Conservation (phyloP, 2,888 invertebrate genomes). For the Malthinus flaveolus region DNA sequence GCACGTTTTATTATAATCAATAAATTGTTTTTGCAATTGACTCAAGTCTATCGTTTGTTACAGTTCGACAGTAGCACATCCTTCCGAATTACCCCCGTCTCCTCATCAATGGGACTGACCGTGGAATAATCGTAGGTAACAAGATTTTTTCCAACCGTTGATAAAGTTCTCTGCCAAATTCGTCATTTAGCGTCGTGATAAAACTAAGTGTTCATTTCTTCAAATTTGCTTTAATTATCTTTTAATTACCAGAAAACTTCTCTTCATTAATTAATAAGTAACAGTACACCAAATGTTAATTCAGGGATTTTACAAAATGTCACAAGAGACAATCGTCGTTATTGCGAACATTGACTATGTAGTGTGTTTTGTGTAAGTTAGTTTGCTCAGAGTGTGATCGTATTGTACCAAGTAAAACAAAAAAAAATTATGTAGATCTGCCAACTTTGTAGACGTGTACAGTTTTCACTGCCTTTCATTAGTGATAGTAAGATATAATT, state of each 20-base stretch:
- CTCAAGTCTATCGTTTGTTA: conserved; percentile 50
- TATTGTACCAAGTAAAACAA: conserved; percentile 26
- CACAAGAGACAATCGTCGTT: conserved; percentile 36
- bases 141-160: conserved; percentile 35
- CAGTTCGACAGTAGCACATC: conserved; percentile 97
- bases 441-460: conserved; percentile 35
- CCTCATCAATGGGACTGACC: conserved; percentile 98
- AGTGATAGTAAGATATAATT: conserved; percentile 35
- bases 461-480: conserved; percentile 39
- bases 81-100: conserved; percentile 96
- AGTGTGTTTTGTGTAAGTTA: conserved; percentile 49
- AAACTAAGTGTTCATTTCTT: conserved; percentile 29
- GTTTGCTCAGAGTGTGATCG: conserved; percentile 49
- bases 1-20: neutral
- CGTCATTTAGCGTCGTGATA: conserved; percentile 27
- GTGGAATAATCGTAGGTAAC: conserved; percentile 53
- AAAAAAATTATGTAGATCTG: conserved; percentile 28
- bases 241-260: conserved; percentile 16
- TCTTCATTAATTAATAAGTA: conserved; percentile 23
- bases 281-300: conserved; percentile 53
- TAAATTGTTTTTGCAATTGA: neutral
- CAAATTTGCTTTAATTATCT: conserved; percentile 8
- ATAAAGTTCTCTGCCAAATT: conserved; percentile 33
- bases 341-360: conserved; percentile 41
- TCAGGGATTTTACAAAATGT: conserved; percentile 50